Conservation (phyloP, 2,113 vertebrate genomes). For the Peucedramus taeniatus region DNA sequence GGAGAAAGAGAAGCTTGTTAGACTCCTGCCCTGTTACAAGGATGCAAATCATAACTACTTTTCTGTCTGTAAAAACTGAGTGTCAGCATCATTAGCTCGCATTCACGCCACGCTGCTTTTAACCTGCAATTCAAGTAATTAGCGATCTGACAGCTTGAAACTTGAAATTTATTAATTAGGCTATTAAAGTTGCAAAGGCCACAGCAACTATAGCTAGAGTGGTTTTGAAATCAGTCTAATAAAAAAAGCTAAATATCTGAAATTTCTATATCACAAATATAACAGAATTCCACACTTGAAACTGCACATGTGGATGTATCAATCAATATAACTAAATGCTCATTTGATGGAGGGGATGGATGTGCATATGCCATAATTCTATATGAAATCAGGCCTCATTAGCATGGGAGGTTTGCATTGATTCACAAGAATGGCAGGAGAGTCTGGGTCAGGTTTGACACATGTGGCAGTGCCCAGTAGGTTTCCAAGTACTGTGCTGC, state of each 20-base stretch:
- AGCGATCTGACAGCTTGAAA: constrained; percentile 35
- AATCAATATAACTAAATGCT: background rate
- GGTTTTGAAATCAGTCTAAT: constrained; percentile 17
- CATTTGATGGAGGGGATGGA: background rate
- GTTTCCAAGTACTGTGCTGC: background rate
- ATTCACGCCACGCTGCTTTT: constrained; percentile 4
- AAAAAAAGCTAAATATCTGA: constrained; percentile 11
- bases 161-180: constrained; percentile 55
- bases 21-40: background rate
- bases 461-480: background rate
- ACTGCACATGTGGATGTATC: background rate
- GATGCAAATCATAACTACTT: background rate
- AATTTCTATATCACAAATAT: background rate
- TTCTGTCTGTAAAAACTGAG: background rate
- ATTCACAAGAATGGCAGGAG: background rate
- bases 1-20: background rate
- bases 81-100: constrained; percentile 3
- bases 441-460: background rate
- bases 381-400: background rate
- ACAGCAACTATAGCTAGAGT: background rate
- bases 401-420: background rate
- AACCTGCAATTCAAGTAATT: constrained; percentile 54
- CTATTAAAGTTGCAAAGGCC: constrained; percentile 55
- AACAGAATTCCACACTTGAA: background rate
- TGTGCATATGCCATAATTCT: background rate